Evolutionary conservation across 2,113 vertebrate genomes (phyloP).

Genomic region (Psammodynastes pulverulentus): DNA sequence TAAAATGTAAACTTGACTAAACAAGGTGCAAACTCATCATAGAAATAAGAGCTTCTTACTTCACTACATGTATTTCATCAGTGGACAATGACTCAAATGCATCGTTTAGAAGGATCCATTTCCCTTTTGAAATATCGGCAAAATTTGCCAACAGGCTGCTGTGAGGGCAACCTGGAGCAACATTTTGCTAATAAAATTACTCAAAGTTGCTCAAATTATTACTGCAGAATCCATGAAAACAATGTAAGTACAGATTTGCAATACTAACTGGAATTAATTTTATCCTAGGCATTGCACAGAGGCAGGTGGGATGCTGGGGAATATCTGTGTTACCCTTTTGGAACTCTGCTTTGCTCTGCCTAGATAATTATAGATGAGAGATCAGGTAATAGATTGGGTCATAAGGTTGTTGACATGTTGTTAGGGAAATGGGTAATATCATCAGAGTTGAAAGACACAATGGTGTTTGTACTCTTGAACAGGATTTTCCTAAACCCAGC

Average conservation of each 20-base stretch:
- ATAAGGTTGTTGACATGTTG: no score
- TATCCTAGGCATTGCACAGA: background rate
- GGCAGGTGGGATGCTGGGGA: background rate
- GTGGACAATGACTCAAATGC: background rate
- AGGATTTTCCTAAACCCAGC: background rate
- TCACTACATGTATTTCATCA: background rate
- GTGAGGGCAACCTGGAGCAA: background rate
- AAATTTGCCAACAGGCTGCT: background rate
- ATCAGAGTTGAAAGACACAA: no score
- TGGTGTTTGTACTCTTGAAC: background rate
- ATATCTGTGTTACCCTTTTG: no score
- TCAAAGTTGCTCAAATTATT: background rate
- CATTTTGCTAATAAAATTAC: background rate
- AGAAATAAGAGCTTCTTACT: no score
- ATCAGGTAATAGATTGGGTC: no score
- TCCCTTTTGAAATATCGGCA: background rate
- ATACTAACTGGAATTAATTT: background rate
- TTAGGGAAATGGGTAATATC: background rate
- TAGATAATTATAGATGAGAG: no score
- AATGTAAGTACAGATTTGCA: background rate
- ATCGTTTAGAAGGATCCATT: background rate
- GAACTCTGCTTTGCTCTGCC: no score
- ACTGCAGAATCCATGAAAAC: background rate
- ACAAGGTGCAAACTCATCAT: no score
- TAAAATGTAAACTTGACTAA: no score